Evolutionary conservation across 1,140 invertebrate species (phyloP), one percentile per base, ranked within the genome.

Genomic region (Pollicipes pollicipes): DNA sequence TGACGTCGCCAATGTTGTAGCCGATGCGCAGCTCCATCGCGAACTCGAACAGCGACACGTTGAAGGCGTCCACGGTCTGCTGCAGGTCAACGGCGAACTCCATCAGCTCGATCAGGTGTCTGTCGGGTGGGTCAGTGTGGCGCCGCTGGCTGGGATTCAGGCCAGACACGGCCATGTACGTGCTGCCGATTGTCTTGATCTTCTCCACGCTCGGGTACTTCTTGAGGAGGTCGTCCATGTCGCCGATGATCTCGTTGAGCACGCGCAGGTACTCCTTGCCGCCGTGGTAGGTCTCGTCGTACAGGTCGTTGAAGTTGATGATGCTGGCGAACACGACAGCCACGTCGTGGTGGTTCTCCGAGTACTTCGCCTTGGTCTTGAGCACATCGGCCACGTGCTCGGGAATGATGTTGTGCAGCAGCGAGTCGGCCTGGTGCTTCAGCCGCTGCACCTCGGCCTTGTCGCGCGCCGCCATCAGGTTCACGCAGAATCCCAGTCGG

Each of bases 111-210:
- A 88, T 89, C 1, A 97, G 74, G 79, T 97, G 93, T 66, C 88
- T 85, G 75, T 90, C 80, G 0, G 86, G 84, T 69, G 88, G 83
- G 78, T 85, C 82, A 73, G 83, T 84, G 29, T 77, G 67, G 31
- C 76, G 73, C 4, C 83, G 75, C 72, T 87, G 82, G 72, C 86
- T 83, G 0, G 90, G 88, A 81, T 95, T 93, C 26, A 98, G 79
- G 0, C 95, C 95, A 72, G 92, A 94, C 0, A 95, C 95, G 2
- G 94, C 95, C 95, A 98, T 98, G 75, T 95, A 97, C 0, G 94
- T 96, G 73, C 90, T 90, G 6, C 95, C 95, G 72, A 98, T 98
- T 0, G 95, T 98, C 78, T 98, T 98, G 72, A 98, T 98, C 80
- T 98, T 98, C 78, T 97, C 95, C 0, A 98, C 90, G 70, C 91